A percentile compares a stretch with the other conserved stretches of the same genome.
phyloP scores from a whole-genome alignment of 2,113 vertebrate species.

The Lagopus muta region DNA sequence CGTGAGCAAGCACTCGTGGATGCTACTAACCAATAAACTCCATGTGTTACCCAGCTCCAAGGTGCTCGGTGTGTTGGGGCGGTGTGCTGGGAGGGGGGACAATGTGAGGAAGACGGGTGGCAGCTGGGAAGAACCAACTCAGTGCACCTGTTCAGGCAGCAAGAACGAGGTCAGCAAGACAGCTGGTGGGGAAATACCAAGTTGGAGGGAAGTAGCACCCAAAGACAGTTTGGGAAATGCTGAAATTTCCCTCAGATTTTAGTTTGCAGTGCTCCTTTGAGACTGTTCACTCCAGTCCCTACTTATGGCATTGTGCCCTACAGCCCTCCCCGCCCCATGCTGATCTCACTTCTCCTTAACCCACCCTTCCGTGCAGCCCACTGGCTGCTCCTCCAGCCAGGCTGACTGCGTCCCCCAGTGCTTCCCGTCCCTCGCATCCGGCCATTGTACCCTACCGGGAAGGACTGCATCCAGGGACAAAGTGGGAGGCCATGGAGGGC shows the following conservation, averaged over 20 bases:
- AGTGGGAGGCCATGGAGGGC: not conserved
- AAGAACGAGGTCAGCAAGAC: not conserved
- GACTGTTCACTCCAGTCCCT: not conserved
- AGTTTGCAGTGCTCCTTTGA: not conserved
- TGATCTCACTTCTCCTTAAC: not conserved
- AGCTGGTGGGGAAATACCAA: not conserved
- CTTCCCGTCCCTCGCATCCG: not conserved
- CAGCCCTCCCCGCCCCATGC: not conserved
- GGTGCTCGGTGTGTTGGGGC: not conserved
- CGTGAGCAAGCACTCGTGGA: not conserved
- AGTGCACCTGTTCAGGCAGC: rapidly evolving
- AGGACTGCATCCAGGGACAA: not conserved
- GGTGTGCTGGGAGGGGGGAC: not conserved
- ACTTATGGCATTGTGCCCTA: not conserved
- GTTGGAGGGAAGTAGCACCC: not conserved
- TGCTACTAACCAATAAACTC: constrained; percentile 68
- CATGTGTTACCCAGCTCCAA: not conserved
- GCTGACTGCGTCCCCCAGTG: not conserved
- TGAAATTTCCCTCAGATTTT: not conserved
- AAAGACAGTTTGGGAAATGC: not conserved
- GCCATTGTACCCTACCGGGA: constrained; percentile 21
- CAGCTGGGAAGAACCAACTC: rapidly evolving
- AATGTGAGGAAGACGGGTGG: rapidly evolving
- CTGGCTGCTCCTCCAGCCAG: not conserved
- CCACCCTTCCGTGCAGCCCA: not conserved